phyloP scores from a whole-genome alignment of 2,888 invertebrate genomes.

The Drosophila mettleri region DNA sequence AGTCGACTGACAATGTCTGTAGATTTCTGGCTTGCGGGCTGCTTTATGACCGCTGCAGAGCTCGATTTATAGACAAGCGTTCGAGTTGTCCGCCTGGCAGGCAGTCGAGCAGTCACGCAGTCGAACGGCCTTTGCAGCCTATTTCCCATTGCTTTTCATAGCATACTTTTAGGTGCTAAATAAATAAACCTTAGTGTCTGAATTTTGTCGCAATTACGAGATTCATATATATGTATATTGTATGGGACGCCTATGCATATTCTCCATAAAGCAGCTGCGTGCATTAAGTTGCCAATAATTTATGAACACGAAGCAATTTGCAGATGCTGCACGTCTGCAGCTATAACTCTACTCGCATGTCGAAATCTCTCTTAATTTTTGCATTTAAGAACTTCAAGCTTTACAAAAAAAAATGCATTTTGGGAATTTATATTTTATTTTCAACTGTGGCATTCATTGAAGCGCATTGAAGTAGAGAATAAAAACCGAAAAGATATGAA shows the following conservation, averaged over 20 bases:
- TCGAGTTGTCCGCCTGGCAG: constrained; percentile 19
- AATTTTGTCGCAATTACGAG: constrained; percentile 54
- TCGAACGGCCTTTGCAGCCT: constrained; percentile 27
- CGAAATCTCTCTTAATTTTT: constrained; percentile 13
- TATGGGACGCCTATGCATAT: constrained; percentile 7
- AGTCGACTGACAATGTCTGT: background rate
- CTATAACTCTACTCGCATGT: constrained; percentile 1
- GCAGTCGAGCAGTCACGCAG: constrained; percentile 2
- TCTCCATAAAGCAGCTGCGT: constrained; percentile 18
- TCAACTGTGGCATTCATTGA: background rate
- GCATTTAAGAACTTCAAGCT: background rate
- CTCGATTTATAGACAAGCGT: constrained; percentile 53
- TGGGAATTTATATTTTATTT: background rate
- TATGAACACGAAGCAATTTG: constrained; percentile 19
- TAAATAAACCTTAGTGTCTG: constrained; percentile 62
- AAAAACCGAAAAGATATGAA: background rate
- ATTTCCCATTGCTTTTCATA: constrained; percentile 49
- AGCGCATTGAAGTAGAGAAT: background rate
- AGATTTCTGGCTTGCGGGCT: background rate
- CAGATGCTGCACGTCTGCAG: background rate
- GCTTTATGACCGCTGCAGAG: constrained; percentile 58
- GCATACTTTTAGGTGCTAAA: constrained; percentile 52
- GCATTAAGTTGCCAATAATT: constrained; percentile 31
- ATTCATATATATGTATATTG: constrained; percentile 6
- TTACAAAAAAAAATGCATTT: background rate